Conservation (phyloP, 1,140 invertebrate genomes). For the Drosophila auraria region DNA sequence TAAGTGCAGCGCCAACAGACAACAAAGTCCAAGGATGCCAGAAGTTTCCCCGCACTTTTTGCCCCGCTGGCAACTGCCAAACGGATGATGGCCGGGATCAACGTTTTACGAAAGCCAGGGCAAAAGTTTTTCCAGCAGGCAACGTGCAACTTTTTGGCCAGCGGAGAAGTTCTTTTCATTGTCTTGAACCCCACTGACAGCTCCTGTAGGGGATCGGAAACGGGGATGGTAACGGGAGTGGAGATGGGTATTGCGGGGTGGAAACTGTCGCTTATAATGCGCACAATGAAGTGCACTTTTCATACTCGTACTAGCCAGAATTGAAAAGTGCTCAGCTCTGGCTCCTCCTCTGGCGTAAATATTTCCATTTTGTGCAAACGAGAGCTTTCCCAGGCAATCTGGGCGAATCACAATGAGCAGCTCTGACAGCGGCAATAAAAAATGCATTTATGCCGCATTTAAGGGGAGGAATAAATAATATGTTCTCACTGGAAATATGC, state of each 20-base stretch:
- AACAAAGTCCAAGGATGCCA: slow-evolving; percentile 60
- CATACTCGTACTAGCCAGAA: slow-evolving; percentile 65
- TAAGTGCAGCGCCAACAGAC: slow-evolving; percentile 75
- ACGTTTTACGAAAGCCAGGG: slow-evolving; percentile 65
- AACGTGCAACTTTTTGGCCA: slow-evolving; percentile 64
- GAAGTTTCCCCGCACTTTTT: slow-evolving; percentile 24
- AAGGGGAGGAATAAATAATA: slow-evolving; percentile 20
- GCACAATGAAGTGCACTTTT: slow-evolving; percentile 83
- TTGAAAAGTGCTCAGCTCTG: slow-evolving; percentile 76
- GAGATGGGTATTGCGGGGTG: slow-evolving; percentile 14
- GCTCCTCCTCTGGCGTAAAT: slow-evolving; percentile 45
- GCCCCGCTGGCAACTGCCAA: slow-evolving; percentile 51
- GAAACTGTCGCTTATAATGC: slow-evolving; percentile 77
- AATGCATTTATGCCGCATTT: slow-evolving; percentile 34
- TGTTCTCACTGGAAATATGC: slow-evolving; percentile 18
- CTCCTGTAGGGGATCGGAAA: slow-evolving; percentile 1
- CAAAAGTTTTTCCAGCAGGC: slow-evolving; percentile 59
- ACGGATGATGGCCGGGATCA: slow-evolving; percentile 78
- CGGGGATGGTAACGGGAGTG: not conserved
- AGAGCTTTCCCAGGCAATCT: slow-evolving; percentile 35
- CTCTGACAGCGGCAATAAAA: slow-evolving; percentile 44
- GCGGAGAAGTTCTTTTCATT: slow-evolving; percentile 72
- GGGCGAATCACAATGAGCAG: slow-evolving; percentile 27
- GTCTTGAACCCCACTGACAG: slow-evolving; percentile 68
- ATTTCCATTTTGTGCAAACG: slow-evolving; percentile 41